Base-by-base conservation (phyloP, 2,113 vertebrate species). In the Haplochromis vanheusdeni region DNA sequence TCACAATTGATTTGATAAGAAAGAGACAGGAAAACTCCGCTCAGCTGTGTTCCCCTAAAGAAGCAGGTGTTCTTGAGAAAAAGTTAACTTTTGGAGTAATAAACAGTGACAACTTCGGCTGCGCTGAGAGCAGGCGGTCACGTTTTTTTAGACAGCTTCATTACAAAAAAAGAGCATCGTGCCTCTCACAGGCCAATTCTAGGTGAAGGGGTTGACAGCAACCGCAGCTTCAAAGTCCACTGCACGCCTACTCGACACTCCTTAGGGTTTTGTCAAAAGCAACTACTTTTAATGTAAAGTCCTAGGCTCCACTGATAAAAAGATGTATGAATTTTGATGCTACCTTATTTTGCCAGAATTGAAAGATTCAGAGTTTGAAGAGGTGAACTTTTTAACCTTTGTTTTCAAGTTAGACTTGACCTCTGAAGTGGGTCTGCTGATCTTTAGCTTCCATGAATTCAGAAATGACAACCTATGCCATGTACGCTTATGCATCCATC, bases 171-270 rank as follows among this genome's bases (percentile, higher is more conserved):
- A 42, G 80, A 90, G 52, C 40, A 3, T 16, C 12, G 55, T 75
- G 85, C 83, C 85, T 90, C 82, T 92, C 49, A 47, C 42, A 89
- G 86, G 84, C 88, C 77, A 12, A 73, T 89, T 88, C 65, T 60
- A 83, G 84, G 79, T 82, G 84, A 89, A 91, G 58, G 58, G 47
- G 82, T 84, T 94, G 94, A 94, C 89, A 81, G 60, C 75, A 89
- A 89, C 89, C 49, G 42, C 26, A 77, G 86, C 84, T 87, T 91
- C 62, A 90, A 89, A 91, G 70, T 85, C 70, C 81, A 28, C 52
- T 47, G 40, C 33, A 62, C 6, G n/a, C 65, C 54, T 37, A 26
- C 65, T 75, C 28, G 1, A 17, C 13, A 51, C 60, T 80, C 56
- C 87, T 45, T 31, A 79, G 52, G 23, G 14, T 45, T 84, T 85